A percentile compares a stretch with the other conserved stretches of the same genome.
Conservation (phyloP, 2,888 invertebrate species). For the Marronus borbonicus region DNA sequence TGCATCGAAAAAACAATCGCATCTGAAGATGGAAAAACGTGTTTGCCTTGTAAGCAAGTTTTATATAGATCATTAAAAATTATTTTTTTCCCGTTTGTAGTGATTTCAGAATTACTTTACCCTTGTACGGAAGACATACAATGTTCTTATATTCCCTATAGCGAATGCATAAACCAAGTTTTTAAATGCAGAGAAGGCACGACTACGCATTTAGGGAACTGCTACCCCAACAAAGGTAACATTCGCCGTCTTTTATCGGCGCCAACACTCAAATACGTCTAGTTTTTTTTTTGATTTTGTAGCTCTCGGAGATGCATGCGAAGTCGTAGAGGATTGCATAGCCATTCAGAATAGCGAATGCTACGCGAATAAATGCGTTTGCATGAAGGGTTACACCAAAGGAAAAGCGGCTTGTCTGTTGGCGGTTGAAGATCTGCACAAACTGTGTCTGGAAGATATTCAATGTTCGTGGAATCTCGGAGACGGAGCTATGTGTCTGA, state of each 20-base stretch:
- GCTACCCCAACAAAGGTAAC: slow-evolving; percentile 48
- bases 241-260: background rate
- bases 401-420: slow-evolving; percentile 59
- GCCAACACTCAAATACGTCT: background rate
- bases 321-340: slow-evolving; percentile 59
- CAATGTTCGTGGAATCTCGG: slow-evolving; percentile 62
- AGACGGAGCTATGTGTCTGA: slow-evolving; percentile 57
- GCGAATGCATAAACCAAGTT: slow-evolving; percentile 60
- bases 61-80: background rate
- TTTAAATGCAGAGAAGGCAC: slow-evolving; percentile 61
- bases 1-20: slow-evolving; percentile 59
- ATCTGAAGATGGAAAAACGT: slow-evolving; percentile 59
- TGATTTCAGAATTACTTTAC: slow-evolving; percentile 58
- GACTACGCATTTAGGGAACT: slow-evolving; percentile 57
- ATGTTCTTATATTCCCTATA: slow-evolving; percentile 58
- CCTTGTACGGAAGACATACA: slow-evolving; percentile 62
- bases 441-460: slow-evolving; percentile 59
- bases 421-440: slow-evolving; percentile 56
- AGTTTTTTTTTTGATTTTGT: background rate
- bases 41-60: slow-evolving; percentile 60
- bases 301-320: slow-evolving; percentile 62
- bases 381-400: slow-evolving; percentile 58
- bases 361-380: slow-evolving; percentile 58
- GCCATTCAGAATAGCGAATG: slow-evolving; percentile 58
- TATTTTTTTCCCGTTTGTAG: slow-evolving; percentile 53